phyloP scores from a whole-genome alignment of 2,797 vertebrate genomes.

The Muscicapa comitata region DNA sequence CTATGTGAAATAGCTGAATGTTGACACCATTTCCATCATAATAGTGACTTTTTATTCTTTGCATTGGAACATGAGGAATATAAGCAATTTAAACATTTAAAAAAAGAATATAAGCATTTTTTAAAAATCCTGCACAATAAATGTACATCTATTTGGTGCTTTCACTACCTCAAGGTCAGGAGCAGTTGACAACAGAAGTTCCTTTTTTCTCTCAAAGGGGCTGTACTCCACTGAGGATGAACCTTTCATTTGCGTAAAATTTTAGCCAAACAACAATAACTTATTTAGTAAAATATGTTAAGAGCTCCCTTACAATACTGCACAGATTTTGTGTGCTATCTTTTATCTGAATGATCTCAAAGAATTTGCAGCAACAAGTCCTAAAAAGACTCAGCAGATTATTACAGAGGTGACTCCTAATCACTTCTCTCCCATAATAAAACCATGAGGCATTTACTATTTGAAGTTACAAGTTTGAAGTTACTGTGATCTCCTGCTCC shows the following conservation, averaged over 20 bases:
- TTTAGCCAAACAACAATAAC: conserved; percentile 41
- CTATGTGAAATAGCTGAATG: background rate
- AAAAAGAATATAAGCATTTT: background rate
- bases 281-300: conserved; percentile 36
- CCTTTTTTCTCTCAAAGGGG: conserved; percentile 37
- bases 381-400: background rate
- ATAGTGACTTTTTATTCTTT: background rate
- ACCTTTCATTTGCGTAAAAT: conserved; percentile 20
- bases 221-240: conserved; percentile 50
- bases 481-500: background rate
- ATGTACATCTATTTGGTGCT: background rate
- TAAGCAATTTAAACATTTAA: background rate
- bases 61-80: background rate
- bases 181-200: conserved; percentile 30
- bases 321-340: background rate
- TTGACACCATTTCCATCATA: background rate
- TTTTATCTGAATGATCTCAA: background rate
- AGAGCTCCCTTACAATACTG: background rate
- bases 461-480: background rate
- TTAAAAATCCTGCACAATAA: background rate
- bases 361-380: background rate
- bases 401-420: background rate
- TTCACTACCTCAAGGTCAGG: conserved; percentile 35
- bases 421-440: background rate
- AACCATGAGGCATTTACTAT: background rate